Conservation (phyloP, 2,888 invertebrate species). For the Drosophila pegasa region DNA sequence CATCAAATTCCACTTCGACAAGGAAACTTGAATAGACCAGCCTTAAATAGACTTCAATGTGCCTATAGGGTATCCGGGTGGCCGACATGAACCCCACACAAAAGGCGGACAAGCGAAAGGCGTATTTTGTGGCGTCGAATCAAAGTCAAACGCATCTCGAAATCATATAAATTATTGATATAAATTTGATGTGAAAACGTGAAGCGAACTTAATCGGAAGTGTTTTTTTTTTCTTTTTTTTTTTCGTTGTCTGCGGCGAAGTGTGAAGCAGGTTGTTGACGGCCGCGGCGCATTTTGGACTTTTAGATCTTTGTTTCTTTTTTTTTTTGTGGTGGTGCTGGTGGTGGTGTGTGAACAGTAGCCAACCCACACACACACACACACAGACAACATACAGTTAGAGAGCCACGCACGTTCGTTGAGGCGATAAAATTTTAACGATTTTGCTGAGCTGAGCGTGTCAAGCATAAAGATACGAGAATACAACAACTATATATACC, state of each 20-base stretch:
- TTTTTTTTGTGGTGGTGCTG: conserved; percentile 21
- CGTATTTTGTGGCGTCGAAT: conserved; percentile 31
- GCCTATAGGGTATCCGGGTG: conserved; percentile 25
- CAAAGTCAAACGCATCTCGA: conserved; percentile 48
- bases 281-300: conserved; percentile 33
- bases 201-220: conserved; percentile 52
- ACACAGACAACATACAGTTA: conserved; percentile 9
- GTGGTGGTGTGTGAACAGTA: conserved; percentile 56
- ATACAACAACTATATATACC: conserved; percentile 32
- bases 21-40: conserved; percentile 2
- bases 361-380: conserved; percentile 35
- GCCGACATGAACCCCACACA: not conserved
- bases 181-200: conserved; percentile 32
- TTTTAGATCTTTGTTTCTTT: conserved; percentile 31
- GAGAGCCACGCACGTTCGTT: conserved; percentile 51
- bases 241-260: conserved; percentile 31
- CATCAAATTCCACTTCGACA: not conserved
- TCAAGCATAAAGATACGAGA: conserved; percentile 77
- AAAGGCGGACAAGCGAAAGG: conserved; percentile 9
- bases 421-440: conserved; percentile 80
- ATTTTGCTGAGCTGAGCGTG: conserved; percentile 79
- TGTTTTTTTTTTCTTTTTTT: conserved; percentile 13
- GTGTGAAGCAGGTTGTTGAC: conserved; percentile 58
- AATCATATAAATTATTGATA: conserved; percentile 58
- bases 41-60: conserved; percentile 12